Evolutionary conservation across 1,140 invertebrate species (phyloP).

Genomic region (Condylostylus longicornis): DNA sequence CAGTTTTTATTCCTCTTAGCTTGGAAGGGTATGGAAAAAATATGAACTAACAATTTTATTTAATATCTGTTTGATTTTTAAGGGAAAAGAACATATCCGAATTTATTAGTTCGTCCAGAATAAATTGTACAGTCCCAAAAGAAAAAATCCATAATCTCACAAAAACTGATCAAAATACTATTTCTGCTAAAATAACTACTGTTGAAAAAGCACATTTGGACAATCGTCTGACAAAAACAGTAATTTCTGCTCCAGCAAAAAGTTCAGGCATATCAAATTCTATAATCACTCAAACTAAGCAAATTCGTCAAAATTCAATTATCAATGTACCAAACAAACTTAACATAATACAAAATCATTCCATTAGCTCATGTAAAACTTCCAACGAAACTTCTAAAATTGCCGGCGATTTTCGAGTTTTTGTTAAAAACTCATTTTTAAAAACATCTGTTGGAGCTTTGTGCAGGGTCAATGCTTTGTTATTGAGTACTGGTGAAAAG

Average conservation of each 20-base stretch:
- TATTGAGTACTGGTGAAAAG: constrained; percentile 2
- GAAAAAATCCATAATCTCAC: too few species aligned
- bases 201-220: too few species aligned
- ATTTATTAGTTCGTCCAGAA: too few species aligned
- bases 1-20: constrained; percentile 74
- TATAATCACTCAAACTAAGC: not conserved
- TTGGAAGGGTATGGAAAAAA: constrained; percentile 39
- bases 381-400: constrained; percentile 10
- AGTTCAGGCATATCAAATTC: not conserved
- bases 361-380: too few species aligned
- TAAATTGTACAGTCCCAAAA: too few species aligned
- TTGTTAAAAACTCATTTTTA: constrained; percentile 21
- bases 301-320: not conserved
- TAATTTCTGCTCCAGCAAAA: not conserved
- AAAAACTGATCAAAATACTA: too few species aligned
- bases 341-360: constrained; percentile 1
- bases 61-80: too few species aligned
- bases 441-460: constrained; percentile 23
- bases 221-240: constrained; percentile 3
- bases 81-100: too few species aligned
- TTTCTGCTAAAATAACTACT: too few species aligned
- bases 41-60: constrained; percentile 2
- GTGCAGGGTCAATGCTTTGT: constrained; percentile 17
- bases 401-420: constrained; percentile 19
- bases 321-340: not conserved